Base-by-base conservation (phyloP, 2,113 vertebrate species). In the Lethenteron reissneri region DNA sequence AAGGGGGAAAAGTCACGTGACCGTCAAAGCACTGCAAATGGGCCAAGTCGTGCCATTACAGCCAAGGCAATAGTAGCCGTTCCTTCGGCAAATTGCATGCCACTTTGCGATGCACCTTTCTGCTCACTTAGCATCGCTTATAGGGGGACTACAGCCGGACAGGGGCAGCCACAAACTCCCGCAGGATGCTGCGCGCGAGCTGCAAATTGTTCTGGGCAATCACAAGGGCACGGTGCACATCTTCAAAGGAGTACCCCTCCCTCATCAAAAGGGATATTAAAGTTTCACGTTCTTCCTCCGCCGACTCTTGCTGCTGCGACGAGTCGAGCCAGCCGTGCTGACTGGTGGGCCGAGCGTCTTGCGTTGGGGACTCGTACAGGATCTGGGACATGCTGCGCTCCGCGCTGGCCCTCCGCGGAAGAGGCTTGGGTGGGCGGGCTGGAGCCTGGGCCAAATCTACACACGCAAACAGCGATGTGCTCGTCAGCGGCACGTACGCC, bases 221-320 rank as follows among this genome's bases (percentile, higher is more conserved):
- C 80, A 87, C 87, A 77, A 96, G 84, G 2, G 92, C 92, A 78
- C 92, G 82, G 76, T 94, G 95, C 74, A 96, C 92, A 70, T 96
- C 92, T 80, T 96, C 92, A 15, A 96, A 96, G 59, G 88, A 86
- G 76, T 90, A 96, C 57, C 92, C 92, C 75, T 96, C 90, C 41
- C 92, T 90, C 92, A 96, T 96, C 74, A 96, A 83, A 83, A 90
- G 91, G 71, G 92, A 90, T 57, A 96, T 96, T 80, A 94, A 95
- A 74, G 84, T 89, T 73, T 96, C 92, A 4, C 86, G 81, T 4
- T 83, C 89, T 80, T 91, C 88, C 9, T 19, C 72, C 10, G 72
- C 11, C 56, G 64, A 68, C 56, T 68, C 70, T n/a, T 57, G 57
- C 10, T 69, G 72, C 56, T 41, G 41, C 41, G 41, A 41, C 41